Percentiles rank a stretch among this genome's conserved stretches.
Evolutionary conservation across 2,113 vertebrate species (phyloP).

Genomic region (Psammodynastes pulverulentus): DNA sequence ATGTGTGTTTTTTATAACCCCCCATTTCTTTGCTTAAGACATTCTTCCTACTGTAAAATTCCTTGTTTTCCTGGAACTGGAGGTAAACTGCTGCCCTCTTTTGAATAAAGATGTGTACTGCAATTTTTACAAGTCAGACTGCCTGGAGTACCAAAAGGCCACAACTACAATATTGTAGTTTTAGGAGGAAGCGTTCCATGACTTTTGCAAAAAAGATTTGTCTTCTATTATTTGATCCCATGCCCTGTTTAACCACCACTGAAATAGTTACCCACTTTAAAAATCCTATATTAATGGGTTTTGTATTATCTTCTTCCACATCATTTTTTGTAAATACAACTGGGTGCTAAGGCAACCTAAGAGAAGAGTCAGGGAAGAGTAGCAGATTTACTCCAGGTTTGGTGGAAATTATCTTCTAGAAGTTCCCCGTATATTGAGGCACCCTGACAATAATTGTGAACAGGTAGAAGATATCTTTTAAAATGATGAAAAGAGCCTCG

Average conservation of each 20-base stretch:
- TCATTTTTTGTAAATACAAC: background rate
- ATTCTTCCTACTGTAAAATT: constrained; percentile 16
- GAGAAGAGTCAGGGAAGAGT: background rate
- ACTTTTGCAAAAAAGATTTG: background rate
- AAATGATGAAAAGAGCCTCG: too few relatives aligned
- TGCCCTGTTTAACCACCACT: background rate
- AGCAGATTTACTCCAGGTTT: background rate
- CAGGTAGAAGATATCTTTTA: background rate
- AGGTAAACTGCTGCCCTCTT: constrained; percentile 77
- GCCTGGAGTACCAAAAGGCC: background rate
- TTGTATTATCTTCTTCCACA: background rate
- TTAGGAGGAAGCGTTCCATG: background rate
- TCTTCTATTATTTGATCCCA: background rate
- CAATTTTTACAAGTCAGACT: constrained; percentile 41
- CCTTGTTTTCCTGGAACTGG: constrained; percentile 43
- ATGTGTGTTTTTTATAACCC: background rate
- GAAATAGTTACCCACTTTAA: background rate
- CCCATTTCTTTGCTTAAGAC: constrained; percentile 32
- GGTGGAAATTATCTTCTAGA: too few relatives aligned
- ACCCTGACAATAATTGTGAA: background rate
- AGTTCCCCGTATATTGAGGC: background rate
- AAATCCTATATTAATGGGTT: background rate
- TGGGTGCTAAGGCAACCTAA: background rate
- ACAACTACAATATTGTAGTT: background rate
- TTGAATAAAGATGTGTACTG: constrained; percentile 62